Percentiles rank a stretch among this genome's conserved stretches.
Conservation (phyloP, 2,888 invertebrate genomes). For the Aromia moschata region DNA sequence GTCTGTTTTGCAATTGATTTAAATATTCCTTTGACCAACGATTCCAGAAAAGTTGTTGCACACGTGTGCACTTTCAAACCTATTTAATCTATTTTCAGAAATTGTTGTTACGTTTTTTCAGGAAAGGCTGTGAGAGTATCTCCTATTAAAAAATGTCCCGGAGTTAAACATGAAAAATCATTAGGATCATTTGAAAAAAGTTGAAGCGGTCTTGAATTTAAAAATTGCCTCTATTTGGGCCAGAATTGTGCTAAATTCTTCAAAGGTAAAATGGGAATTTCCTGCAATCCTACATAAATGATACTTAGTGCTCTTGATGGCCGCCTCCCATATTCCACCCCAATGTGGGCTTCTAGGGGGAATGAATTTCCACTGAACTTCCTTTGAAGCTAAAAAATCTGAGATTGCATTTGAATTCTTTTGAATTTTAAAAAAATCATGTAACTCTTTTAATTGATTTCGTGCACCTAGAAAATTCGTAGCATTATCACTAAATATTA, state of each 20-base stretch:
- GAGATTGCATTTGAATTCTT: not conserved
- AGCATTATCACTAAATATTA: not conserved
- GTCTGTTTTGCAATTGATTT: slow-evolving; percentile 24
- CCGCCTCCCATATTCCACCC: not conserved
- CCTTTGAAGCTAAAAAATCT: not conserved
- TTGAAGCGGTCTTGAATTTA: slow-evolving; percentile 24
- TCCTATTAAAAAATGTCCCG: not conserved
- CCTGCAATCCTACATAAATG: slow-evolving; percentile 7
- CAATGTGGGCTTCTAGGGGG: not conserved
- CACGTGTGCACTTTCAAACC: slow-evolving; percentile 8
- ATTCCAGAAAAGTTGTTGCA: slow-evolving; percentile 21
- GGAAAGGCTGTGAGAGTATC: slow-evolving; percentile 17
- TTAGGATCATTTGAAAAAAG: slow-evolving; percentile 24
- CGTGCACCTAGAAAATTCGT: not conserved
- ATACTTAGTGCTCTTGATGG: slow-evolving; percentile 7
- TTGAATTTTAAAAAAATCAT: not conserved
- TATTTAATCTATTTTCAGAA: slow-evolving; percentile 12
- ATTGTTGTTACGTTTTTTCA: slow-evolving; percentile 15
- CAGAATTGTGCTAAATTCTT: slow-evolving; percentile 10
- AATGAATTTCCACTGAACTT: not conserved
- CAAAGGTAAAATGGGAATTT: slow-evolving; percentile 3
- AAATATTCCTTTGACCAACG: slow-evolving; percentile 18
- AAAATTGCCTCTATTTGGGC: slow-evolving; percentile 18
- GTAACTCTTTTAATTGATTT: not conserved
- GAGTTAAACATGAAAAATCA: slow-evolving; percentile 6